Percentiles rank a stretch among this genome's conserved stretches.
Conservation (phyloP, 2,888 invertebrate species). For the Herminia tarsipennalis region DNA sequence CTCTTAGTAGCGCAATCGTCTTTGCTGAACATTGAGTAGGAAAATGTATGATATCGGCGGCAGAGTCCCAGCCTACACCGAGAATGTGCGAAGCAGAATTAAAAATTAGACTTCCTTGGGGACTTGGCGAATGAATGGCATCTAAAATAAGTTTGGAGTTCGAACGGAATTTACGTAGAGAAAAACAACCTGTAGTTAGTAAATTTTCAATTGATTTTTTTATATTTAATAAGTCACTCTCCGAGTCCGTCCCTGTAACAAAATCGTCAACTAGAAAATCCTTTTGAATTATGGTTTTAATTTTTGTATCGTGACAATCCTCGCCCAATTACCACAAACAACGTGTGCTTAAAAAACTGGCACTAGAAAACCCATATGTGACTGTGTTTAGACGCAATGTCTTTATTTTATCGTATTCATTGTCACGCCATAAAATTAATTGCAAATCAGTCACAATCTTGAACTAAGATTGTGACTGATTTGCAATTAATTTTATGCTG, state of each 20-base stretch:
- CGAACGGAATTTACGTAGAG: conserved; percentile 1
- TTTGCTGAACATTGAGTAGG: not conserved
- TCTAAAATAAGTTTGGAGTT: not conserved
- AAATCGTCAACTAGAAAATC: conserved; percentile 3
- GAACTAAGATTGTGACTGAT: too few relatives aligned
- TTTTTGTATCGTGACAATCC: conserved; percentile 1
- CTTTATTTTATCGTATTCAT: not conserved
- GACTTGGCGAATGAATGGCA: not conserved
- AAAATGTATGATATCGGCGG: not conserved
- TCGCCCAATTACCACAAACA: conserved; percentile 16
- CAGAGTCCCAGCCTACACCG: conserved; percentile 3
- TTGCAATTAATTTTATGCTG: too few relatives aligned
- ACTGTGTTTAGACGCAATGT: not conserved
- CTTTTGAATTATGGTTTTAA: conserved; percentile 4
- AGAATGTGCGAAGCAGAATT: conserved; percentile 1
- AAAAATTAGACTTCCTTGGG: not conserved
- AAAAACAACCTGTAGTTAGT: not conserved
- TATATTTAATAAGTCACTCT: not conserved
- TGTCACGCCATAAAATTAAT: conserved; percentile 14
- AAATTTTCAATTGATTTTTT: not conserved
- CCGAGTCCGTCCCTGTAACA: not conserved
- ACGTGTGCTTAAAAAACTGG: too few relatives aligned
- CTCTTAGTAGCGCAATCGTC: not conserved
- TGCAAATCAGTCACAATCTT: conserved; percentile 15
- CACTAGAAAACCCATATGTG: conserved; percentile 5